phyloP scores from a whole-genome alignment of 2,888 invertebrate genomes.

The Elysia crispata region DNA sequence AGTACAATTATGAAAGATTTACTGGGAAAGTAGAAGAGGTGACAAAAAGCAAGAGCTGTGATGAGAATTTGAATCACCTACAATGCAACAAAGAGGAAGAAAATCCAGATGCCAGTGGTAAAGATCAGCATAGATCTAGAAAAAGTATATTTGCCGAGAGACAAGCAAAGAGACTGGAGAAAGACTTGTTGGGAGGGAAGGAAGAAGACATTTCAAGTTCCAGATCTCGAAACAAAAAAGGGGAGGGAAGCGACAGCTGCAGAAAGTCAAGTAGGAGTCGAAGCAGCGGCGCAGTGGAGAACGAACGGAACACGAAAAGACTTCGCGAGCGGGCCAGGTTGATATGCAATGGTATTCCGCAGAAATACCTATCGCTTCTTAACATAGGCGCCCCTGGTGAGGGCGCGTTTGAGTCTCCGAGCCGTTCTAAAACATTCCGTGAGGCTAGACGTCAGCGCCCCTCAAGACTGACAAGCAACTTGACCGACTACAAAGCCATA shows the following conservation, averaged over 20 bases:
- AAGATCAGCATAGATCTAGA: conserved; percentile 14
- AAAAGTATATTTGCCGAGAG: conserved; percentile 31
- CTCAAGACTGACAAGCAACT: conserved; percentile 45
- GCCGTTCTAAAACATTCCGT: conserved; percentile 28
- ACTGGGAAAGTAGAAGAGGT: background rate
- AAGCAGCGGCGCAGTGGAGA: conserved; percentile 43
- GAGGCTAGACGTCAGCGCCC: conserved; percentile 46
- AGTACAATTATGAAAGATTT: no score
- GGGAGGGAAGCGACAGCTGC: background rate
- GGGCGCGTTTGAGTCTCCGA: conserved; percentile 31
- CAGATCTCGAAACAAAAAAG: background rate
- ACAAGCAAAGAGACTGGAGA: conserved; percentile 6
- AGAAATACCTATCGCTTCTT: conserved; percentile 46
- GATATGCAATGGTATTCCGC: conserved; percentile 45
- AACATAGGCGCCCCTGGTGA: conserved; percentile 44
- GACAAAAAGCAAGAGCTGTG: conserved; percentile 2
- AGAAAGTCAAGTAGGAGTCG: conserved; percentile 43
- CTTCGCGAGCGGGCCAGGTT: conserved; percentile 5
- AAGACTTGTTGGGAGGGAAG: background rate
- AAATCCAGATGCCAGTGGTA: background rate
- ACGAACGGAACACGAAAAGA: conserved; percentile 28
- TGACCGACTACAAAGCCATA: conserved; percentile 50
- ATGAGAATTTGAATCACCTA: background rate
- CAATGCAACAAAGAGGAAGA: background rate
- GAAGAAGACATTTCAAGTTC: background rate